Evolutionary conservation across 2,888 invertebrate genomes (phyloP).

Genomic region (Beris chalybata): DNA sequence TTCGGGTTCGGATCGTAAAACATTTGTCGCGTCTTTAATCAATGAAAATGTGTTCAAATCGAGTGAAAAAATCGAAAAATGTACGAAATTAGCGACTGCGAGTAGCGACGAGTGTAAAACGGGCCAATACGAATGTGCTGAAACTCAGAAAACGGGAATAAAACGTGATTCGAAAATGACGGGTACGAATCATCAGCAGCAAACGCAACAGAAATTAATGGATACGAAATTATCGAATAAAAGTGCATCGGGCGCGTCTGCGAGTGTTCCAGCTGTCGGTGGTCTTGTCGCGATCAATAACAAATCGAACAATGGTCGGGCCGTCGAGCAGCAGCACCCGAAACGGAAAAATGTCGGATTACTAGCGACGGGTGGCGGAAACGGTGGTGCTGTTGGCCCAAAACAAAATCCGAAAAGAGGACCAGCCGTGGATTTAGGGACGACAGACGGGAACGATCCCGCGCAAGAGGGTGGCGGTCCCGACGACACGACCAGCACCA

Average conservation of each 20-base stretch:
- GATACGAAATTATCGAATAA: constrained; percentile 26
- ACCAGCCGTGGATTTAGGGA: constrained; percentile 21
- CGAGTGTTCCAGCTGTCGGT: neutral
- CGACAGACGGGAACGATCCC: constrained; percentile 5
- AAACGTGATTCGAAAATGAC: constrained; percentile 18
- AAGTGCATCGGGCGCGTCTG: constrained; percentile 9
- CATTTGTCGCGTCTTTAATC: constrained; percentile 56
- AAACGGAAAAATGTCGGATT: constrained; percentile 10
- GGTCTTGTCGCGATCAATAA: neutral
- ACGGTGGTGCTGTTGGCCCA: neutral
- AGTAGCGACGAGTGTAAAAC: constrained; percentile 9
- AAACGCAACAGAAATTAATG: constrained; percentile 20
- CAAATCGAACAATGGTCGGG: constrained; percentile 13
- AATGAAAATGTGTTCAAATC: constrained; percentile 50
- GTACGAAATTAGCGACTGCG: constrained; percentile 14
- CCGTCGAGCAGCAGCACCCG: constrained; percentile 10
- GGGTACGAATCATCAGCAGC: constrained; percentile 20
- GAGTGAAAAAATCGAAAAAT: constrained; percentile 27
- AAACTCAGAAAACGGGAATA: constrained; percentile 24
- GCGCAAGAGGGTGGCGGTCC: constrained; percentile 45
- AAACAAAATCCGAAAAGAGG: constrained; percentile 23
- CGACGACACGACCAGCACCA: constrained; percentile 70
- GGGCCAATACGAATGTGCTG: constrained; percentile 15
- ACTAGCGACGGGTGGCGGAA: neutral
- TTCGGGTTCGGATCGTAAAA: constrained; percentile 61